Base-by-base conservation (phyloP, 1,140 invertebrate genomes). In the Rhagoletis zephyria region DNA sequence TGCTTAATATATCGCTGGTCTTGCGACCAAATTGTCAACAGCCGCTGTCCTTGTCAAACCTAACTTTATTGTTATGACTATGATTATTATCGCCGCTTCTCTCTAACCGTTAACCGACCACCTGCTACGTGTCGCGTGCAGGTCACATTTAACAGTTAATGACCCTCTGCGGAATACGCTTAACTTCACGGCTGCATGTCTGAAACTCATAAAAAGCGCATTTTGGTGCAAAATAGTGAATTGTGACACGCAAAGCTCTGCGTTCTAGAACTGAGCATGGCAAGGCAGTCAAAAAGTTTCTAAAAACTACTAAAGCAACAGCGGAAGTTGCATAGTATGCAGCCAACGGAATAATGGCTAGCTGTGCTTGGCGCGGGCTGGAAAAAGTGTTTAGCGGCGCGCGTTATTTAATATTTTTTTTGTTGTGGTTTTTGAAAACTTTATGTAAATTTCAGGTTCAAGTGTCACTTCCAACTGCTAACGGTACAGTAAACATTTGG, bases 381-480 rank as follows among this genome's bases (percentile, higher is more conserved):
- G 12, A 48, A 42, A 12, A 74, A 48, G 5, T 74, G 30, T 45
- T 74, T 6, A 74, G 3, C 16, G 30, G 1, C 40, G 30, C 40
- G 42, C 65, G 30, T 45, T 10, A 42, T 42, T 14, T 12, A 40
- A 9, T 0, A 0, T 45, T 14, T 12, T 48, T 74, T 1, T 65
- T 65, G 40, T 74, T 48, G 12, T 48, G 9, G 40, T 56, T 56
- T 56, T 56, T 10, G 64, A 12, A 30, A 67, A 67, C 42, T 45
- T 74, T 74, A 74, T 48, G 67, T 45, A 74, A 74, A 74, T 74
- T 74, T 74, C 14, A 14, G 14, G 42, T 74, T 74, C 67, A 74
- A 74, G 42, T 74, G 67, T 74, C 67, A 74, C 67, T 48, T 74
- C 12, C 42, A 74, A 74, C 40, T n/a, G 14, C 40, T 48, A 12